Evolutionary conservation across 2,888 invertebrate species (phyloP), one percentile per base, ranked within the genome.

Genomic region (Pyrrhia umbra): DNA sequence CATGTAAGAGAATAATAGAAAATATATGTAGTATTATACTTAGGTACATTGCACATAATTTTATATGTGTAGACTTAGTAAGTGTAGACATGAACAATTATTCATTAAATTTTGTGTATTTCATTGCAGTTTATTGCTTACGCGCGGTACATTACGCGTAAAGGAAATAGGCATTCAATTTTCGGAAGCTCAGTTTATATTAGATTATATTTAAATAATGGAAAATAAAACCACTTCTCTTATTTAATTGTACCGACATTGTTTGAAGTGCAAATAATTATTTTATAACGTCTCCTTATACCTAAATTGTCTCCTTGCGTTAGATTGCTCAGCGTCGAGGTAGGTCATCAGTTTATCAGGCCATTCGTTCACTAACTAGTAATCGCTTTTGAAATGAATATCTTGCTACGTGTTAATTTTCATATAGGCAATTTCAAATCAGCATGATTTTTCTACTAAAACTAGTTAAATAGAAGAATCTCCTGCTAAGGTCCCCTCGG

Each of bases 1-100:
- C 23, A 75, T 78, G 75, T 86, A 87, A 80, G 85, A 88, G 85
- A 88, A 86, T 81, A 83, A 85, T 88, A 89, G 85, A 87, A 91
- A 88, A 88, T 85, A 83, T 79, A 75, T 74, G 63, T 66, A 63
- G 58, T 84, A 84, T 79, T 79, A 81, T 71, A 80, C 74, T 81
- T 82, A 84, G 83, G 83, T 88, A 88, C 79, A 88, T 85, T 87
- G 88, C 88, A 90, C 87, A 86, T 84, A 81, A 72, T 73, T 82
- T 82, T 80, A 76, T 78, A 79, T 83, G 83, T 81, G 75, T 83
- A 86, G 82, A 84, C 82, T 84, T 83, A 71, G 68, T 81, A 81
- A 25, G 57, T 61, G 69, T 59, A 45, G 56, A 20, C 30, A 27
- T 43, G 57, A 42, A 58, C 50, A 30, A 63, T 21, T 62, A 34